Conservation (phyloP, 2,113 vertebrate genomes). For the Dolichotis patagonum region DNA sequence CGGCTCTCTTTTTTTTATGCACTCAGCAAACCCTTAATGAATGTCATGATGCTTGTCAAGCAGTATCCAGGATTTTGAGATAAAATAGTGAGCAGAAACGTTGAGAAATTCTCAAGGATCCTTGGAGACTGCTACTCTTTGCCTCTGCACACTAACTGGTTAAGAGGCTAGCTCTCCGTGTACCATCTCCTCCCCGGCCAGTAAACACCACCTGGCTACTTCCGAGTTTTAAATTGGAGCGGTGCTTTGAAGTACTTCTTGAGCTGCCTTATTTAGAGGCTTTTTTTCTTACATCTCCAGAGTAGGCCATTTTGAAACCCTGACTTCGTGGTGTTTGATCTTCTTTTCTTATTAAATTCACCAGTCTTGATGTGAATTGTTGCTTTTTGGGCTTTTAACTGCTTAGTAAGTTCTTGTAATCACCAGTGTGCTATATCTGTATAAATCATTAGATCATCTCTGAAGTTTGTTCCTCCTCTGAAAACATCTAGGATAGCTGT, state of each 20-base stretch:
- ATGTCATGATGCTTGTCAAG: neutral
- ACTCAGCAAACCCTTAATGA: neutral
- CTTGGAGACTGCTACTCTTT: neutral
- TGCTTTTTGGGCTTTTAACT: neutral
- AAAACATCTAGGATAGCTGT: neutral
- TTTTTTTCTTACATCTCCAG: neutral
- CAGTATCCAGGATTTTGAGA: neutral
- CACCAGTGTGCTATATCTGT: neutral
- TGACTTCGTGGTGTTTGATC: neutral
- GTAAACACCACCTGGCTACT: neutral
- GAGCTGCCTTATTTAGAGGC: neutral
- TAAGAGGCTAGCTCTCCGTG: neutral
- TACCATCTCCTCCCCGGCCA: neutral
- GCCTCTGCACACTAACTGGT: neutral
- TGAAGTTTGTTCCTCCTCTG: neutral
- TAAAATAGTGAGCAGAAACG: neutral
- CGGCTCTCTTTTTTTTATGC: no score
- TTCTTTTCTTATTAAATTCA: neutral
- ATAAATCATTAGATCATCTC: neutral
- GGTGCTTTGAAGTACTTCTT: neutral
- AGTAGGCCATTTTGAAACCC: neutral
- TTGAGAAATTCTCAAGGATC: neutral
- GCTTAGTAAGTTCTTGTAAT: neutral
- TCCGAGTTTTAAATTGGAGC: neutral
- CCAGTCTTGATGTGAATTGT: neutral